Evolutionary conservation across 2,888 invertebrate species (phyloP).

Genomic region (Cabera pusaria): DNA sequence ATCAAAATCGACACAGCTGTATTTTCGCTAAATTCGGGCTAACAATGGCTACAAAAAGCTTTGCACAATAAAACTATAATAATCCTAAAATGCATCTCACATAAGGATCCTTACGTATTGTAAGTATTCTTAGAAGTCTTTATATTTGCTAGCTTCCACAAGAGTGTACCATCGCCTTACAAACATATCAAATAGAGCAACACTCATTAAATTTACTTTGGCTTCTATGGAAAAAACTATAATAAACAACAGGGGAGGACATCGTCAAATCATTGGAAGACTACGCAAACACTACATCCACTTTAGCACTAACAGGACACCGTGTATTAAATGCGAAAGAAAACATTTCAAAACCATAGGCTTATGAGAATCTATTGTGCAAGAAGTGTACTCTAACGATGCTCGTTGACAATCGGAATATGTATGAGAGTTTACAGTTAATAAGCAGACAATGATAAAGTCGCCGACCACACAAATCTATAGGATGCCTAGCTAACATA

Average conservation of each 20-base stretch:
- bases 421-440: slow-evolving; percentile 61
- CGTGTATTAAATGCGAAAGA: slow-evolving; percentile 44
- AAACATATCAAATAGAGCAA: slow-evolving; percentile 16
- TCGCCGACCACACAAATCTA: slow-evolving; percentile 72
- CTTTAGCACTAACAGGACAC: slow-evolving; percentile 41
- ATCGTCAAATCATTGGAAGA: slow-evolving; percentile 69
- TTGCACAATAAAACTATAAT: too few species aligned
- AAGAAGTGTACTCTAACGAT: slow-evolving; percentile 57
- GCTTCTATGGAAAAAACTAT: slow-evolving; percentile 26
- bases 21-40: too few species aligned
- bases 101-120: too few species aligned
- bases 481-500: too few species aligned
- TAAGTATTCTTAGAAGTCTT: too few species aligned
- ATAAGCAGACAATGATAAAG: slow-evolving; percentile 71
- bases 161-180: slow-evolving; percentile 14
- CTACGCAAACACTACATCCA: slow-evolving; percentile 41
- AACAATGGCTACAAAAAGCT: too few species aligned
- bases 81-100: too few species aligned
- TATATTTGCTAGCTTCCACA: too few species aligned
- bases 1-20: too few species aligned
- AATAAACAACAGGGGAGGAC: slow-evolving; percentile 32
- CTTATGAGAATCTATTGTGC: slow-evolving; percentile 62
- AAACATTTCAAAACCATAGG: slow-evolving; percentile 31
- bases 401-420: slow-evolving; percentile 66
- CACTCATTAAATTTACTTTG: slow-evolving; percentile 24